Evolutionary conservation across 35 echinoderm and acorn worm species (phyloP).

Genomic region (Eucidaris tribuloides): DNA sequence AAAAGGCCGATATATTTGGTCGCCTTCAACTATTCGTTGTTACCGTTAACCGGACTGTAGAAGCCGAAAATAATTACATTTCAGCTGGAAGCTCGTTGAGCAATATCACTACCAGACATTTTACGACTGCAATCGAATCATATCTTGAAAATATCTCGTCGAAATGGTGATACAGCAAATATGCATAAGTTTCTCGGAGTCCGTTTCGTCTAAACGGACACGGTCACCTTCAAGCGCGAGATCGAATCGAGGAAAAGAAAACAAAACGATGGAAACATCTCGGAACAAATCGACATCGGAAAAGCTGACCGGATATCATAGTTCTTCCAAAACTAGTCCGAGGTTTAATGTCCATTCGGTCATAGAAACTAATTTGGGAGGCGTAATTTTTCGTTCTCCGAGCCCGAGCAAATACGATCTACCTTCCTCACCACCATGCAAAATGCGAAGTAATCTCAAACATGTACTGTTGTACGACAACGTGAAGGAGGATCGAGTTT

Average conservation of each 20-base stretch:
- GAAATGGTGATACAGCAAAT: too few relatives aligned
- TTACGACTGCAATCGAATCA: too few relatives aligned
- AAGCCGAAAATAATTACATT: too few relatives aligned
- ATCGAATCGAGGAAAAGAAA: slow-evolving; percentile 1
- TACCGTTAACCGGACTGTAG: too few relatives aligned
- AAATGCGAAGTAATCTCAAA: slow-evolving; percentile 4
- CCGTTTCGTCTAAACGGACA: too few relatives aligned
- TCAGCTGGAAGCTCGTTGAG: too few relatives aligned
- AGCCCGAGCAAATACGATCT: neutral
- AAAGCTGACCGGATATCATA: neutral
- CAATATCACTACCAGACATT: too few relatives aligned
- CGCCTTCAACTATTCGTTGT: too few relatives aligned
- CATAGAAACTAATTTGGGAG: neutral
- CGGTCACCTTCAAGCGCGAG: neutral
- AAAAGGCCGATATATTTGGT: too few relatives aligned
- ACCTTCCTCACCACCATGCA: neutral
- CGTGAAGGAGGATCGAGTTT: neutral
- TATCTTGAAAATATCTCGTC: too few relatives aligned
- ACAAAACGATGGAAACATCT: neutral
- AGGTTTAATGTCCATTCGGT: too few relatives aligned
- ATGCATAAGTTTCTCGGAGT: too few relatives aligned
- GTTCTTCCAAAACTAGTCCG: neutral
- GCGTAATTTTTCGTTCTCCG: neutral
- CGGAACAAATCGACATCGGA: neutral
- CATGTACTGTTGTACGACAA: neutral